Evolutionary conservation across 2,113 vertebrate species (phyloP).

Genomic region (Spea multiplicata): DNA sequence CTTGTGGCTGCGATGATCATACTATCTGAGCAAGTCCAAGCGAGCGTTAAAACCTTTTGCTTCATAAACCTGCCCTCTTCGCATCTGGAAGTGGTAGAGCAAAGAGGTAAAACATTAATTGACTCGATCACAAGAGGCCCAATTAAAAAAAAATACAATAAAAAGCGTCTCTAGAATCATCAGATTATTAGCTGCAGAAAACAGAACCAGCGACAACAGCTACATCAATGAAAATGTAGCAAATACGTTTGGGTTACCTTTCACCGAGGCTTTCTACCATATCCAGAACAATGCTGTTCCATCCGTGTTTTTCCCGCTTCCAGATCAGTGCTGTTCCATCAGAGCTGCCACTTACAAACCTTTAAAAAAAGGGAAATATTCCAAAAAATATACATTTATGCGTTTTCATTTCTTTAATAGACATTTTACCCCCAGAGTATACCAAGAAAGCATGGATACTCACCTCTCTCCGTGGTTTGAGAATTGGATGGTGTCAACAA

Average conservation of each 20-base stretch:
- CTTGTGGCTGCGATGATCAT: slow-evolving; percentile 94
- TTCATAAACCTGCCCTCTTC: slow-evolving; percentile 74
- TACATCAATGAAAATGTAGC: slow-evolving; percentile 3
- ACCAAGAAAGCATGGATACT: slow-evolving; percentile 25
- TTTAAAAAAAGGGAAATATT: slow-evolving; percentile 51
- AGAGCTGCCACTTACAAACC: slow-evolving; percentile 94
- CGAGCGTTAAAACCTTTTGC: slow-evolving; percentile 97
- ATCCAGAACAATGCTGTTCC: slow-evolving; percentile 86
- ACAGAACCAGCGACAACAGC: too few species aligned
- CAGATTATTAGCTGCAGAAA: too few species aligned
- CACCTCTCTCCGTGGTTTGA: slow-evolving; percentile 90
- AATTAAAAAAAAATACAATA: too few species aligned
- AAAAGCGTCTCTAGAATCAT: too few species aligned
- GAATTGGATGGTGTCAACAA: slow-evolving; percentile 83
- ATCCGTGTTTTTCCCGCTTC: slow-evolving; percentile 85
- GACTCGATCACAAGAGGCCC: too few species aligned
- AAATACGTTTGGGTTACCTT: not conserved
- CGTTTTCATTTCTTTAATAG: too few species aligned
- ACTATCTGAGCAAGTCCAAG: slow-evolving; percentile 91
- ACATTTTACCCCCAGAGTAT: too few species aligned
- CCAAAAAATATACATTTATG: not conserved
- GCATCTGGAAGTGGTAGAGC: too few species aligned
- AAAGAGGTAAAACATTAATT: too few species aligned
- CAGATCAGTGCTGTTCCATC: slow-evolving; percentile 94
- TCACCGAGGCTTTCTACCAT: slow-evolving; percentile 72